Evolutionary conservation across 2,113 vertebrate genomes (phyloP).

Genomic region (Potamarius usumacintae): DNA sequence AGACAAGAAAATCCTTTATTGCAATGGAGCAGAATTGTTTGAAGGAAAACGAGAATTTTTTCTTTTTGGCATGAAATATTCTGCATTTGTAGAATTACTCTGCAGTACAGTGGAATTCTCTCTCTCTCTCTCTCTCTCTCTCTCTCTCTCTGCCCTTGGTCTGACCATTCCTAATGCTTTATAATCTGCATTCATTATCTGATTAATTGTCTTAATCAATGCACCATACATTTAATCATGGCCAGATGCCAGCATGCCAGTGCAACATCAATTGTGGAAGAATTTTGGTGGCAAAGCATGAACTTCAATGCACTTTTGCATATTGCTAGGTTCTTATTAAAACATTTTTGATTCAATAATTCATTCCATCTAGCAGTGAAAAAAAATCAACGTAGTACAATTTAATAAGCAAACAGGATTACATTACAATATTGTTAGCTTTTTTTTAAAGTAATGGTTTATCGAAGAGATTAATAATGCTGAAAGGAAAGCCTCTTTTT

Average conservation of each 20-base stretch:
- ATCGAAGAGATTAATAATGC: background rate
- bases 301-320: background rate
- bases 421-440: background rate
- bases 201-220: conserved; percentile 34
- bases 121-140: background rate
- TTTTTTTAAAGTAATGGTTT: background rate
- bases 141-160: conserved; percentile 34
- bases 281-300: conserved; percentile 11
- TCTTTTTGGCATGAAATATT: background rate
- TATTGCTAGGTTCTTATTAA: conserved; percentile 12
- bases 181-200: conserved; percentile 27
- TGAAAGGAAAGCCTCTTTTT: background rate
- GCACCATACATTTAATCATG: conserved; percentile 48
- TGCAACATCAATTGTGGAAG: background rate
- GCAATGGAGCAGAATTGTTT: background rate
- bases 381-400: conserved; percentile 14
- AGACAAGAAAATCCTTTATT: background rate
- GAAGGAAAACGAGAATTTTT: background rate
- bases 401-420: conserved; percentile 20
- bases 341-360: conserved; percentile 16
- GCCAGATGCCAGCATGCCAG: conserved; percentile 34
- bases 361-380: conserved; percentile 3
- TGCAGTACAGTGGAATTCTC: background rate
- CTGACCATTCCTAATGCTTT: conserved; percentile 19
- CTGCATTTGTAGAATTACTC: background rate